A percentile compares a stretch with the other conserved stretches of the same genome.
Conservation (phyloP, 2,797 vertebrate species). For the Leontopithecus rosalia region DNA sequence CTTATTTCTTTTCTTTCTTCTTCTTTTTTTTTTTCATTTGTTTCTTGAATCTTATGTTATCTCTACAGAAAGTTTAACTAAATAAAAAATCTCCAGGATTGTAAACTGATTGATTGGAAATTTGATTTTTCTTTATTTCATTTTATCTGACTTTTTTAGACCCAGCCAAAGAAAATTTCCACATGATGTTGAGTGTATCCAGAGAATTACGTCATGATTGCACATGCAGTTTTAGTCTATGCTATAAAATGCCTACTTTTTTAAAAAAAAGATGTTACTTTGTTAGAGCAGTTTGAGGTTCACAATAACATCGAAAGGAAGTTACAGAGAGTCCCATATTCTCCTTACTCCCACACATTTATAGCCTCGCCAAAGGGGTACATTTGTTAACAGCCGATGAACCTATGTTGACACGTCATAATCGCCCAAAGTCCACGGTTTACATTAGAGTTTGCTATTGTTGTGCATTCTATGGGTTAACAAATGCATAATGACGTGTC, state of each 20-base stretch:
- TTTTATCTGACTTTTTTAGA: conserved; percentile 51
- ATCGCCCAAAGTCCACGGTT: no score
- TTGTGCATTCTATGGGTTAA: neutral
- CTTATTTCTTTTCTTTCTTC: neutral
- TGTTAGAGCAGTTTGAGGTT: neutral
- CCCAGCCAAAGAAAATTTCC: neutral
- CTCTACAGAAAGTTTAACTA: conserved; percentile 78
- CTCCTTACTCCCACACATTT: rapidly evolving
- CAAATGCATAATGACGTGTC: neutral
- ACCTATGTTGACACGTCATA: neutral
- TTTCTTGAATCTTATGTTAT: conserved; percentile 72
- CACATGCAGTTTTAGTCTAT: neutral
- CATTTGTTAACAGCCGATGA: neutral
- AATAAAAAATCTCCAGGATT: conserved; percentile 75
- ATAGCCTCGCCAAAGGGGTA: neutral
- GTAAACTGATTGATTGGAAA: conserved; percentile 80
- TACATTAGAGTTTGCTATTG: neutral
- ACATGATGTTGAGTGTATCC: neutral
- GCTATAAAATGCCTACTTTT: neutral
- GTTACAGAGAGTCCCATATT: rapidly evolving
- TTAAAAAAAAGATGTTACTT: neutral
- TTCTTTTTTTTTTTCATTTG: neutral
- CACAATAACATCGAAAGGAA: neutral
- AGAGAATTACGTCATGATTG: neutral
- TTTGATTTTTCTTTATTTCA: conserved; percentile 78